Evolutionary conservation across 2,888 invertebrate species (phyloP).

Genomic region (Parthenolecanium corni): DNA sequence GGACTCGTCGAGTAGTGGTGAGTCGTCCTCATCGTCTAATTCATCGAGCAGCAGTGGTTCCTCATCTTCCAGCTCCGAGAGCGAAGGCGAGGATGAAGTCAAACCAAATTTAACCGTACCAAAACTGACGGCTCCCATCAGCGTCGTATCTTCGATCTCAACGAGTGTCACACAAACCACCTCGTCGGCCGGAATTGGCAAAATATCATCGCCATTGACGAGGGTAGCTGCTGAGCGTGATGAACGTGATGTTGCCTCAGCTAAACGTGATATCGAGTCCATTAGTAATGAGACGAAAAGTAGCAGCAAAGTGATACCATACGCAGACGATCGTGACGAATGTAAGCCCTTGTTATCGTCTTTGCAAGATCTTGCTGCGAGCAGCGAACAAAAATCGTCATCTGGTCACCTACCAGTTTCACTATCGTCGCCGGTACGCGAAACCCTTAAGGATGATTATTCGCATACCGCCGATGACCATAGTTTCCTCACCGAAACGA

Average conservation of each 20-base stretch:
- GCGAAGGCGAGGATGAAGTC: constrained; percentile 42
- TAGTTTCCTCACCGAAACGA: constrained; percentile 58
- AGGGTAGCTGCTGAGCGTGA: not conserved
- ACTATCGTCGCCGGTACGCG: not conserved
- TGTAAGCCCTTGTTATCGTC: not conserved
- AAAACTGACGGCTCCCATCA: not conserved
- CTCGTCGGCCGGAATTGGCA: not conserved
- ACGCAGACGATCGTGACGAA: not conserved
- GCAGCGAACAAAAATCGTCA: not conserved
- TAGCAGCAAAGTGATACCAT: not conserved
- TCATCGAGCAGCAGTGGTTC: constrained; percentile 44
- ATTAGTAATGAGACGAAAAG: not conserved
- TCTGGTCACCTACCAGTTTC: not conserved
- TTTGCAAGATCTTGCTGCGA: not conserved
- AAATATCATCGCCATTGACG: not conserved
- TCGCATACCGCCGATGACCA: constrained; percentile 36
- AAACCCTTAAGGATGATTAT: not conserved
- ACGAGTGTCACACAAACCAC: not conserved
- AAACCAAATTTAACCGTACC: not conserved
- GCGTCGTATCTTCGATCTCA: not conserved
- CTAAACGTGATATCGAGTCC: too few species aligned
- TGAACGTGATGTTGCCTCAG: not conserved
- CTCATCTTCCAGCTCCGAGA: constrained; percentile 45
- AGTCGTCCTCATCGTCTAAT: constrained; percentile 42
- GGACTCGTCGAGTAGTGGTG: constrained; percentile 38